Base-by-base conservation (phyloP, 2,797 vertebrate genomes). In the Hippoglossus hippoglossus region DNA sequence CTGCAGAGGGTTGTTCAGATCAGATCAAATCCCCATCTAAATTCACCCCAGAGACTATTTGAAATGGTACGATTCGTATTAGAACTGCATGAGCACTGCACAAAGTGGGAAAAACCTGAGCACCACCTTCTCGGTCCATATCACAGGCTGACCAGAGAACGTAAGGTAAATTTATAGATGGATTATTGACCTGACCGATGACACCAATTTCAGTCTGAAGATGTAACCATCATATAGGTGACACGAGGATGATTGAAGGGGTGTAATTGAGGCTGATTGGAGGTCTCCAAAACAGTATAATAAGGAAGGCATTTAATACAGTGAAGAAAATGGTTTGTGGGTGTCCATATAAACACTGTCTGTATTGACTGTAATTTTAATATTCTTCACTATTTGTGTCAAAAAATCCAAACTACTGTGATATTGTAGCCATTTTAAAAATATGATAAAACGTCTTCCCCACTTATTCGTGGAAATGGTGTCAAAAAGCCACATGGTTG, bases 11-110 rank as follows among this genome's bases (percentile, higher is more conserved):
- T 70, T 65, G 54, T 77, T 77, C 73, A 80, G 69, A 86, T 87
- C 79, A 74, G 77, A 87, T 85, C 81, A 80, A 88, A 86, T 83
- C 57, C 70, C 68, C 19, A 73, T 85, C 75, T 76, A 73, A 77
- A 79, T 57, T 88, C 67, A 69, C 75, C 79, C 63, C 41, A 22
- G 75, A 77, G 85, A 82, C 72, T 19, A 41, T 79, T 65, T 65
- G 63, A 81, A 81, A 83, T 50, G 60, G 68, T 74, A 31, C 47
- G 61, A 80, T 80, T 87, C 68, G 60, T 78, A 76, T 87, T 84
- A 83, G 85, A 87, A 53, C 47, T 58, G 59, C 66, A 63, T 28
- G 54, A 81, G 76, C 55, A 63, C 26, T 28, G 60, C 6, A 6
- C 68, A 64, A 79, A 81, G 87, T 75, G 80, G 77, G 71, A 71